Percentiles rank a stretch among this genome's conserved stretches.
These are phyloP conservation scores for Graptemys geographica DNA, from an alignment of 2,797 vertebrate species.

Conservation along the genomic window DNA sequence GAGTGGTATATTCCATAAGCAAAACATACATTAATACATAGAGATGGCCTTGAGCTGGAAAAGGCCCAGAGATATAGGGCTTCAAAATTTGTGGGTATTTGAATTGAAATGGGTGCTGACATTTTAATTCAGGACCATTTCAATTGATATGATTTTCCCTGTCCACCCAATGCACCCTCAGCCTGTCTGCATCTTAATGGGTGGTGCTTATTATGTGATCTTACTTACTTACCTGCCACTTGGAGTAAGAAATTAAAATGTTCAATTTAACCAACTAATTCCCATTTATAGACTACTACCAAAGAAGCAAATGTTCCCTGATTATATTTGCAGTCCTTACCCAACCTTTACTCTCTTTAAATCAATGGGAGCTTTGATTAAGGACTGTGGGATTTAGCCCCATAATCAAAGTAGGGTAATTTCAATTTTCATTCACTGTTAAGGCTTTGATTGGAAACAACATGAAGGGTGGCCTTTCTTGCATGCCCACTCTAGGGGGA, in stretches of 20 bases:
- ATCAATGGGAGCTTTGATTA: neutral
- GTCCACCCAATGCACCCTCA: neutral
- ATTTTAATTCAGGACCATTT: accelerated
- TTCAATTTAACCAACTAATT: neutral
- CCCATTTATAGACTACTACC: neutral
- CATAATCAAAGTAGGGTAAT: neutral
- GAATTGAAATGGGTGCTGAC: neutral
- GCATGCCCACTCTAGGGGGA: neutral
- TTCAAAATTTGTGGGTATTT: neutral
- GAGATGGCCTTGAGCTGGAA: neutral
- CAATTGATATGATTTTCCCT: neutral
- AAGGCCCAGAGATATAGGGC: neutral
- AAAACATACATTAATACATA: neutral
- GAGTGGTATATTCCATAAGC: accelerated
- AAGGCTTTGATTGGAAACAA: accelerated
- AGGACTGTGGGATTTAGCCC: neutral
- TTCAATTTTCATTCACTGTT: neutral
- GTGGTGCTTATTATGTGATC: neutral
- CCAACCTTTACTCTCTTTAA: neutral
- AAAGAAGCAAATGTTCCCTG: neutral
- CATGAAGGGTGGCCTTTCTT: neutral
- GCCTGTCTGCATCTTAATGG: neutral
- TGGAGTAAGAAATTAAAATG: neutral
- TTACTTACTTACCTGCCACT: neutral
- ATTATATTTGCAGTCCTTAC: neutral